These are phyloP conservation scores for Aphelocoma coerulescens DNA, from an alignment of 2,113 vertebrate species.

Conservation along the genomic window DNA sequence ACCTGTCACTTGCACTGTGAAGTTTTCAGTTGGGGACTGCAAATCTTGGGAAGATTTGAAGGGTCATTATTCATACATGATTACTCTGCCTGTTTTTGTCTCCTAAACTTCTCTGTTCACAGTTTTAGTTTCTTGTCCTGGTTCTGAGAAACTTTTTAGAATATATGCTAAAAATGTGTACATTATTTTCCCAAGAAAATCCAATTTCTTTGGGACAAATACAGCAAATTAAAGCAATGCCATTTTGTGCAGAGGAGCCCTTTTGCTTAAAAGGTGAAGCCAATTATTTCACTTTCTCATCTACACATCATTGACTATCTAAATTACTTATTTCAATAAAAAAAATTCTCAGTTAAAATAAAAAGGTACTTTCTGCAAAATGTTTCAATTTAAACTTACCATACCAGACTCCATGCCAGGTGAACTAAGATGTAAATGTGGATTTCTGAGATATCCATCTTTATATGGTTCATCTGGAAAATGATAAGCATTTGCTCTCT, in stretches of 20 bases:
- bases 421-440: slow-evolving; percentile 81
- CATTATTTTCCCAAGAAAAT: not conserved
- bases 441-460: slow-evolving; percentile 90
- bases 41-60: not conserved
- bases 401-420: slow-evolving; percentile 78
- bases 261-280: not conserved
- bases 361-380: not conserved
- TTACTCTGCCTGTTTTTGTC: not conserved
- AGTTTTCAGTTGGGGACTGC: not conserved
- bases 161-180: not conserved
- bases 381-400: slow-evolving; percentile 69
- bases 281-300: not conserved
- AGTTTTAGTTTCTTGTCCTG: not conserved
- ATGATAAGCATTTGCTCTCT: slow-evolving; percentile 85
- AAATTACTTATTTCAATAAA: not conserved
- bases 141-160: not conserved
- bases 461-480: slow-evolving; percentile 88
- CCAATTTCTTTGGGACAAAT: not conserved
- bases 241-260: not conserved
- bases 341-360: not conserved
- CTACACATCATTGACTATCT: not conserved
- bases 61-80: not conserved
- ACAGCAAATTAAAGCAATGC: not conserved
- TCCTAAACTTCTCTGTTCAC: not conserved
- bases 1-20: not conserved